Percentiles rank a stretch among this genome's conserved stretches.
phyloP scores from a whole-genome alignment of 2,113 vertebrate species.

The Rhinopomastus cyanomelas region DNA sequence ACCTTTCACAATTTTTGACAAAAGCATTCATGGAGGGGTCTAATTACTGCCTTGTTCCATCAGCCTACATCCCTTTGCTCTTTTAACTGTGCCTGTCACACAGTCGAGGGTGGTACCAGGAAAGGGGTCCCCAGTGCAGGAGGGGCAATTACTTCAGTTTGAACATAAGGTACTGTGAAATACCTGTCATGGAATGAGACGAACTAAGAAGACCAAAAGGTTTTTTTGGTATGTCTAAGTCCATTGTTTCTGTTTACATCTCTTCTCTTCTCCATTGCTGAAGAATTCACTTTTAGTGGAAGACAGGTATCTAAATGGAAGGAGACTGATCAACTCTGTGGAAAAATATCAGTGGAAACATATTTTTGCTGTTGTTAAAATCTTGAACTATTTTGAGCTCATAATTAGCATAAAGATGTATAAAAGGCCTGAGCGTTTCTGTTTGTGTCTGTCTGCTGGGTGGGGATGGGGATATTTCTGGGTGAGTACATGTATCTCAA shows the following conservation, averaged over 20 bases:
- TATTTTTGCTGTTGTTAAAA: not conserved
- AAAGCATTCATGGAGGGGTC: not conserved
- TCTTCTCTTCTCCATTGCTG: not conserved
- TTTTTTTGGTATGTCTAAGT: not conserved
- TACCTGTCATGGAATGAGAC: not conserved
- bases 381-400: not conserved
- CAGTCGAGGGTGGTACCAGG: not conserved
- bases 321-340: not conserved
- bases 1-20: not conserved
- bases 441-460: not conserved
- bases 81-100: not conserved
- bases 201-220: not conserved
- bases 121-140: not conserved
- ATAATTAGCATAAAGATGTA: not conserved
- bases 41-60: not conserved
- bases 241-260: not conserved
- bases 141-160: not conserved
- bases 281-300: not conserved
- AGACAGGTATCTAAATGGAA: not conserved
- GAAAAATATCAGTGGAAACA: accelerated
- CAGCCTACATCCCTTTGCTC: not conserved
- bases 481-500: not conserved
- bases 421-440: not conserved
- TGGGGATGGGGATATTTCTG: not conserved
- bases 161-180: not conserved